These are phyloP conservation scores for Lacanobia wlatinum DNA, from an alignment of 2,888 invertebrate species.

Conservation along the genomic window DNA sequence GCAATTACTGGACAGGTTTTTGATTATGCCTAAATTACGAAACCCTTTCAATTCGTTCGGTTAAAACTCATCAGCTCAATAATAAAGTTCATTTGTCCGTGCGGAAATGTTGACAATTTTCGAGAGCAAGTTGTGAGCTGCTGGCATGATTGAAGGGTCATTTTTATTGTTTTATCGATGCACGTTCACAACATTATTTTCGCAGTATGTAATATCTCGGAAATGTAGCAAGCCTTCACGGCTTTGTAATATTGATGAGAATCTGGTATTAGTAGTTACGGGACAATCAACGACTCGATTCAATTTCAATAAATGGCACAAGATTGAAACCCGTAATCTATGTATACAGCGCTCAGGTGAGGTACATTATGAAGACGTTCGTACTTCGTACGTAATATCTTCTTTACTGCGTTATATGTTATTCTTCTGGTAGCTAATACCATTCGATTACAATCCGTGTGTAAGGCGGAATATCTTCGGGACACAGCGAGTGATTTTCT, in stretches of 20 bases:
- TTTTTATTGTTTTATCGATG: slow-evolving; percentile 46
- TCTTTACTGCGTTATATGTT: slow-evolving; percentile 61
- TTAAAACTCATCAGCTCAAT: slow-evolving; percentile 13
- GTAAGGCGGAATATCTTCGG: slow-evolving; percentile 60
- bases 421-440: slow-evolving; percentile 65
- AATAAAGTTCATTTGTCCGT: slow-evolving; percentile 30
- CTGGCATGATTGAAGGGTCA: slow-evolving; percentile 46
- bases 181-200: slow-evolving; percentile 39
- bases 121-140: slow-evolving; percentile 14
- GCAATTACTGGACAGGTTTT: slow-evolving; percentile 38
- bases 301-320: slow-evolving; percentile 68
- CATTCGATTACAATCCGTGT: slow-evolving; percentile 66
- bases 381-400: slow-evolving; percentile 59
- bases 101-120: slow-evolving; percentile 31
- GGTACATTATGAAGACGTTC: slow-evolving; percentile 58
- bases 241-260: slow-evolving; percentile 56
- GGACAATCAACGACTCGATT: slow-evolving; percentile 63
- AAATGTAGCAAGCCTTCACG: slow-evolving; percentile 26
- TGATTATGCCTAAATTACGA: slow-evolving; percentile 2
- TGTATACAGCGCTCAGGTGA: slow-evolving; percentile 63
- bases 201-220: slow-evolving; percentile 35
- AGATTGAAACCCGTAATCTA: slow-evolving; percentile 67
- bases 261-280: slow-evolving; percentile 61
- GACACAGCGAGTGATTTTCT: slow-evolving; percentile 65
- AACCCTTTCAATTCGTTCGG: slow-evolving; percentile 13